Base-by-base conservation (phyloP, 2,797 vertebrate species). In the Pseudochirops cupreus region DNA sequence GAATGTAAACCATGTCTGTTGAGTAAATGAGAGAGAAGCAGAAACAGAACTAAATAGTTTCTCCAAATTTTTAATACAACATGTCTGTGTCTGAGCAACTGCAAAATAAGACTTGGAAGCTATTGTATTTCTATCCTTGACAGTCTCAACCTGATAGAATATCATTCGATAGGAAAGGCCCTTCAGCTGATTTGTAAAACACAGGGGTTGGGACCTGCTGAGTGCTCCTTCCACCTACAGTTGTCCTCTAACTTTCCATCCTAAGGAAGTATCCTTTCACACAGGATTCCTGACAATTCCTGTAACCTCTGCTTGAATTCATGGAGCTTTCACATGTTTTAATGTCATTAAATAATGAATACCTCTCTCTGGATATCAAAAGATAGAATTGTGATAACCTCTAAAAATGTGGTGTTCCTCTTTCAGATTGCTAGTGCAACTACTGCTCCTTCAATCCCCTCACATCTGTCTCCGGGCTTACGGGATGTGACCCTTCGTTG, bases 401-500 rank as follows among this genome's bases (percentile, higher is more conserved):
- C 91, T 56, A 94, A 10, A 57, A 54, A 50, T 58, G 52, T 93
- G 92, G 1, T 56, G 96, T 97, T 96, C 74, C 93, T 90, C 96
- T 13, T 96, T 91, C 97, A 99, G 99, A 99, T 99, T 91, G 99
- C 99, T 67, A 99, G 99, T 94, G 99, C 99, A 82, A 99, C 99
- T 92, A 99, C 99, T 53, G 99, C 99, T 13, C 99, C 99, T 29
- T 98, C 99, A 21, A 99, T 99, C 97, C 99, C 99, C 28, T 97
- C 98, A 0, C 99, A 99, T 98, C 98, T 99, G 94, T 99, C 99
- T 95, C 99, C 99, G 0, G 99, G 99, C 29, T 98, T 99, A 96
- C 99, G 99, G 91, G 99, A 99, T 53, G 99, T 99, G 96, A 99
- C 99, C 24, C 99, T 99, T 97, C 99, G 99, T 26, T 99, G 99